Evolutionary conservation across 2,113 vertebrate species (phyloP), one percentile per base, ranked within the genome.

Genomic region (Lycaon pictus): DNA sequence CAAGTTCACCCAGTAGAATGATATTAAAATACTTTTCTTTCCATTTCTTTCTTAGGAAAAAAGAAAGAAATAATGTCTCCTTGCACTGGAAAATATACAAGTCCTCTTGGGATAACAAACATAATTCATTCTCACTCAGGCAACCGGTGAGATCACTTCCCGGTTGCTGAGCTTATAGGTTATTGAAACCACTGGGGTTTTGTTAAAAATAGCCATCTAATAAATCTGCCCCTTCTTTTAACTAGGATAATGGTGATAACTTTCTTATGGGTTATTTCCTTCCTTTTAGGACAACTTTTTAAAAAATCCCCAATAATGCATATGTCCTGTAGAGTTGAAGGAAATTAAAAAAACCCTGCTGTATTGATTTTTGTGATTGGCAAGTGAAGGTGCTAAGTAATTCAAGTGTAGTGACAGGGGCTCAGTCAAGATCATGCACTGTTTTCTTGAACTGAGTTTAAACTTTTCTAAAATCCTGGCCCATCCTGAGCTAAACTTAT

Each of bases 81-180:
- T 85, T 98, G 87, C 94, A 88, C 22, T 98, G 96, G 94, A 97
- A 98, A 88, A 93, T 87, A 97, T 65, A 81, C 93, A 95, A 87
- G 72, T 91, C 96, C 98, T 98, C 97, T 95, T 97, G 98, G 97
- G 97, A 98, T 88, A 97, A 96, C 2, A 95, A 98, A 96, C 97
- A 98, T 98, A 98, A 98, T 97, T 98, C 98, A 96, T 53, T 98
- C 74, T 96, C 80, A 76, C 97, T 96, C 92, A 1, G 85, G 97
- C 98, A 97, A 93, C 84, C 1, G 15, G 95, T 98, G 98, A 98
- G 97, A 82, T 98, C 98, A 98, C 97, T 98, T 99, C 98, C 98
- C 92, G 76, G 15, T 81, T 86, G 82, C 95, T 43, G 65, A 90
- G 96, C 88, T 97, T 97, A 96, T 89, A 97, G 96, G 72, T 98